A percentile compares a stretch with the other conserved stretches of the same genome.
phyloP scores from a whole-genome alignment of 2,113 vertebrate species.

The Grus americana region DNA sequence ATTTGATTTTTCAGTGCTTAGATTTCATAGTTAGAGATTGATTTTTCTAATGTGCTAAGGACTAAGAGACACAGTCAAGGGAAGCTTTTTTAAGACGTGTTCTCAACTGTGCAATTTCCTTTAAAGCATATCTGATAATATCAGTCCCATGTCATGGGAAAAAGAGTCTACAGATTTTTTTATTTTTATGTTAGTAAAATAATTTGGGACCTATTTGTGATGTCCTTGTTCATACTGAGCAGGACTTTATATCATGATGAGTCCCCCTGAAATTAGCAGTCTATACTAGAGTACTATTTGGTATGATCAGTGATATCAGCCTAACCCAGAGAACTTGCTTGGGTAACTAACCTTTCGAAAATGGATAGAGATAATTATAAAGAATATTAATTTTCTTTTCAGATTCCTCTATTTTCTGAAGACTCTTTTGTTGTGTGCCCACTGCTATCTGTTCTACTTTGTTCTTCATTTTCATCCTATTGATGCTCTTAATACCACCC shows the following conservation, averaged over 20 bases:
- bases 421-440: neutral
- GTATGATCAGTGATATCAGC: neutral
- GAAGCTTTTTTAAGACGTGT: neutral
- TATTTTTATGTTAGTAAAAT: neutral
- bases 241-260: neutral
- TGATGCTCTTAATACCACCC: slow-evolving; percentile 52
- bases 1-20: neutral
- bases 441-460: slow-evolving; percentile 33
- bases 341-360: slow-evolving; percentile 23
- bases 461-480: slow-evolving; percentile 24
- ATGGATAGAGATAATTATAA: neutral
- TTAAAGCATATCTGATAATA: slow-evolving; percentile 37
- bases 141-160: slow-evolving; percentile 3
- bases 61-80: neutral
- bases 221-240: neutral
- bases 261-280: neutral
- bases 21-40: neutral
- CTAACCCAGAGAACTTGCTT: neutral
- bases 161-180: neutral
- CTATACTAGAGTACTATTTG: neutral
- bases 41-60: neutral
- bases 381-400: neutral
- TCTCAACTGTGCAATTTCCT: neutral
- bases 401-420: neutral
- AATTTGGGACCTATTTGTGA: neutral